Base-by-base conservation (phyloP, 2,797 vertebrate species). In the Pseudochaenichthys georgianus region DNA sequence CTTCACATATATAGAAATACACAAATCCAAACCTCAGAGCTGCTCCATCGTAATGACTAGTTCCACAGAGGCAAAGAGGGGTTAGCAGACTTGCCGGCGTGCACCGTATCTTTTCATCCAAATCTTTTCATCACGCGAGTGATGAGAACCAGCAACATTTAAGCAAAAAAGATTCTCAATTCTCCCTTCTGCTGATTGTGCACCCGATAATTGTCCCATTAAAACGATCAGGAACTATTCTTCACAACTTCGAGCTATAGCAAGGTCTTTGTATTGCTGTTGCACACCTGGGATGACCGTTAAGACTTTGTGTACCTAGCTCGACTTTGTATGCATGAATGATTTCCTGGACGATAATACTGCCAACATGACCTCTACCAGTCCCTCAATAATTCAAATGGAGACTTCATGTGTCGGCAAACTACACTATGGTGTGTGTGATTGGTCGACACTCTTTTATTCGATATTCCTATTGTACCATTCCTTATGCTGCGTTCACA, bases 151-250 rank as follows among this genome's bases (percentile, higher is more conserved):
- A 38, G 69, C 45, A 80, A 68, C 67, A 51, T 71, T 77, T 31
- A 68, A 77, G 70, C 64, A 60, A 53, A 54, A 58, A 64, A 73
- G 65, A 28, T 69, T n/a, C 42, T 70, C 51, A 64, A 19, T 64
- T 67, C 48, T 45, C 53, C 60, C 41, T 82, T 82, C 72, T 82
- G 80, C 87, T 82, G 77, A 87, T 81, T 59, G 52, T 84, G 79
- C 81, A 73, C 46, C 55, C 46, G 68, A 82, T 85, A 76, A 86
- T 78, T 47, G 76, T 70, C 69, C 86, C 66, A 86, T 89, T 87
- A 81, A 84, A 84, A 80, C 77, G 80, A 83, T 68, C 38, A 71
- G 42, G 48, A 72, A 63, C 67, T 73, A 51, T 77, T 68, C 63
- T 17, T 9, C 53, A 11, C 34, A 16, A 67, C 34, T 69, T 61